Base-by-base conservation (phyloP, 2,888 invertebrate species). In the Panorpa germanica region DNA sequence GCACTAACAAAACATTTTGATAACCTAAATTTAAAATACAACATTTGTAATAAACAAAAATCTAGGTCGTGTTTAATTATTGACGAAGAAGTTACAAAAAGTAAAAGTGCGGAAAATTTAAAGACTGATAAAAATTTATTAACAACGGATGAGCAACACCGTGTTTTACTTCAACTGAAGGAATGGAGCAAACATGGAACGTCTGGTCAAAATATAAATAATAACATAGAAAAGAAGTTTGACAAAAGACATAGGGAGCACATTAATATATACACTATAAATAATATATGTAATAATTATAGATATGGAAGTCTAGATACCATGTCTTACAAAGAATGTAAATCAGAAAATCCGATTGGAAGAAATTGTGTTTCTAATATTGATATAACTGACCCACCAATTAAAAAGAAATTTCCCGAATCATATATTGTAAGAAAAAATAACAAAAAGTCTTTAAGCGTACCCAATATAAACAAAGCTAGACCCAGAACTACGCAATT, bases 1-100 rank as follows among this genome's bases (percentile, higher is more conserved):
- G 72, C 70, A 22, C 53, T 80, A 34, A 61, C 75, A 0, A 69
- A 70, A 44, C 74, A 70, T 47, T 80, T 77, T 39, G 62, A 71
- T 49, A 48, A 32, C 35, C 38, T 3, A 38, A 43, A 4, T 5
- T 26, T 26, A 19, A 25, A 19, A 26, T 26, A 15, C 48, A 22
- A 14, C 16, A 13, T 16, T 12, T 4, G 4, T 23, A 29, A 25
- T 16, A 25, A 25, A 14, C 13, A 14, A 4, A 8, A 14, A 21
- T 14, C 17, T 9, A 10, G 8, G n/a, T 8, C 42, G n/a, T n/a
- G n/a, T n/a, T n/a, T n/a, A n/a, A n/a, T n/a, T n/a, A n/a, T 14
- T 32, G 34, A 36, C 35, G 39, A 50, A 36, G 51, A 49, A 43
- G 40, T 55, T 24, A 51, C 47, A 2, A 54, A 54, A 34, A 47